Percentiles rank a stretch among this genome's conserved stretches.
Conservation (phyloP, 2,888 invertebrate genomes). For the Cephus nigrinus region DNA sequence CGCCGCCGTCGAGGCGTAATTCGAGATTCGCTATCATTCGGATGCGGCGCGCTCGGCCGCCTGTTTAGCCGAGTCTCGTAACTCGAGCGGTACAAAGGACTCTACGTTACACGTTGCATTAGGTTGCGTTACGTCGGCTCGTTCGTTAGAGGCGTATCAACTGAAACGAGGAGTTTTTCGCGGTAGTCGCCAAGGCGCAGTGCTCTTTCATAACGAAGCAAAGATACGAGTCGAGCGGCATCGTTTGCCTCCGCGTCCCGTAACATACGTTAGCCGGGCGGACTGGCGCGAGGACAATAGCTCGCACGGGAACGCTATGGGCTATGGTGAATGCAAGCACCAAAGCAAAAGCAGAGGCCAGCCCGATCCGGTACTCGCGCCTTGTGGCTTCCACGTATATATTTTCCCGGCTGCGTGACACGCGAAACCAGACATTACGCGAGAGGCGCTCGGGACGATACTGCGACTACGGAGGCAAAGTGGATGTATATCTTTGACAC, state of each 20-base stretch:
- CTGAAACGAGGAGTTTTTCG: background rate
- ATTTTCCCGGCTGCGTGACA: background rate
- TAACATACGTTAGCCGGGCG: background rate
- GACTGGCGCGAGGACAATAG: background rate
- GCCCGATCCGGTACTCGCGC: background rate
- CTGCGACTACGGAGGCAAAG: background rate
- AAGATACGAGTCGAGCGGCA: conserved; percentile 16
- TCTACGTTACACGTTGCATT: background rate
- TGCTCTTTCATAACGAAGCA: conserved; percentile 17
- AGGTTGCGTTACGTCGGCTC: background rate
- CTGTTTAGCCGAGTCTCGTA: background rate
- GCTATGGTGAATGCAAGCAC: background rate
- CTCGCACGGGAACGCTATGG: background rate
- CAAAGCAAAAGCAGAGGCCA: background rate
- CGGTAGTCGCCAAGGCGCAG: background rate
- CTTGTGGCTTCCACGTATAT: background rate
- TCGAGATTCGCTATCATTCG: background rate
- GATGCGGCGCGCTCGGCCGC: background rate
- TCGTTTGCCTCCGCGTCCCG: background rate
- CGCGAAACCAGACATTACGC: background rate
- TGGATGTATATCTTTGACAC: conserved; percentile 8
- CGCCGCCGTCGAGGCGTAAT: background rate
- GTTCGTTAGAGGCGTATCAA: conserved; percentile 2
- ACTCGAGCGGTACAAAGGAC: background rate
- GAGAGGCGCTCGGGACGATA: background rate